These are phyloP conservation scores for Sternotherus odoratus DNA, from an alignment of 2,797 vertebrate genomes.

Conservation along the genomic window DNA sequence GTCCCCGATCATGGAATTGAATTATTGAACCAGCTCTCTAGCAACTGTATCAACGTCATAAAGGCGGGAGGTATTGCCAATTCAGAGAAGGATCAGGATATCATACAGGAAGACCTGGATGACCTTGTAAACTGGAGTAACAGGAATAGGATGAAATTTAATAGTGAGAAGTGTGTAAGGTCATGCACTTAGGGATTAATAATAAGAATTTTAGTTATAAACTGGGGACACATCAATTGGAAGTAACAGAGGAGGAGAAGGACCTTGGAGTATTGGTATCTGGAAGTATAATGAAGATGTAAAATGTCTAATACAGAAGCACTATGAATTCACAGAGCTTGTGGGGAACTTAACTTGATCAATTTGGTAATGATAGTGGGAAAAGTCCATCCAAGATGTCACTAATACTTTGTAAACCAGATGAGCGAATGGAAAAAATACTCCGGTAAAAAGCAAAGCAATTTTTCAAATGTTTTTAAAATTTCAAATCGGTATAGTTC, in stretches of 20 bases:
- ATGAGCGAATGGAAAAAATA: neutral
- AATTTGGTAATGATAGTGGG: neutral
- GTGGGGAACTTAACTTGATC: neutral
- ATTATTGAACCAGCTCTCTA: neutral
- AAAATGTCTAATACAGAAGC: neutral
- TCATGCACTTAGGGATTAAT: too few relatives aligned
- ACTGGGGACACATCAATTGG: too few relatives aligned
- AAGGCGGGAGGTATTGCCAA: too few relatives aligned
- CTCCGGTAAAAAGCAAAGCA: neutral
- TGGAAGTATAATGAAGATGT: neutral
- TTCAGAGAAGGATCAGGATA: too few relatives aligned
- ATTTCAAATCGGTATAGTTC: neutral
- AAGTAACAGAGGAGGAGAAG: too few relatives aligned
- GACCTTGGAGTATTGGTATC: too few relatives aligned
- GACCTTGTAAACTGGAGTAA: too few relatives aligned
- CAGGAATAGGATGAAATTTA: too few relatives aligned
- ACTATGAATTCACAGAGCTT: neutral
- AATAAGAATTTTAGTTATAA: too few relatives aligned
- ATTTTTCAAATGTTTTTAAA: neutral
- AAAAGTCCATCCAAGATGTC: neutral
- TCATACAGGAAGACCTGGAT: too few relatives aligned
- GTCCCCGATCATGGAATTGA: neutral
- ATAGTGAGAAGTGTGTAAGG: too few relatives aligned
- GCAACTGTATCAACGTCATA: too few relatives aligned
- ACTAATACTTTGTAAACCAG: neutral